These are phyloP conservation scores for Pontoporia blainvillei DNA, from an alignment of 2,113 vertebrate genomes.

Conservation along the genomic window DNA sequence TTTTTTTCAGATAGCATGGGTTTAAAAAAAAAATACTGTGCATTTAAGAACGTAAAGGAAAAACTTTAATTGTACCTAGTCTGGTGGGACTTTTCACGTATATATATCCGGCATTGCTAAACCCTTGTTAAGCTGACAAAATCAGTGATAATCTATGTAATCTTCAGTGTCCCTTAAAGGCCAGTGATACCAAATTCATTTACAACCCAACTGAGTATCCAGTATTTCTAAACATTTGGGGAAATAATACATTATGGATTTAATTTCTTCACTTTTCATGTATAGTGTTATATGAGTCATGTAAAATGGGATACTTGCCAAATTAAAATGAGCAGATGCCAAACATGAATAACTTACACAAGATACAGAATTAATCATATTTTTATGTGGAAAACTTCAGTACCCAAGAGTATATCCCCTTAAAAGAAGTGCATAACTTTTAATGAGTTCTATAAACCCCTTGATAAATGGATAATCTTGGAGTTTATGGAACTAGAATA, in stretches of 20 bases:
- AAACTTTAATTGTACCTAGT: neutral
- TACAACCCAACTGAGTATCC: neutral
- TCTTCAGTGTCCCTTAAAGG: neutral
- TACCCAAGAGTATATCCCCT: neutral
- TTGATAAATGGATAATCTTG: constrained; percentile 15
- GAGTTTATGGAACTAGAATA: neutral
- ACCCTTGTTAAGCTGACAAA: neutral
- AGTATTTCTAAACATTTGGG: neutral
- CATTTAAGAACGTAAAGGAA: neutral
- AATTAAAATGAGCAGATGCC: constrained; percentile 31
- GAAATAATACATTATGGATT: neutral
- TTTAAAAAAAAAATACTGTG: neutral
- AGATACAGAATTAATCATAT: constrained; percentile 1
- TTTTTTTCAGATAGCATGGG: neutral
- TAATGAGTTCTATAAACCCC: neutral
- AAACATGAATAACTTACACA: neutral
- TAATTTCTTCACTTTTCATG: constrained; percentile 2
- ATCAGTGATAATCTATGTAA: neutral
- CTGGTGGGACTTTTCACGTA: neutral
- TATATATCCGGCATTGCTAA: neutral
- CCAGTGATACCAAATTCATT: neutral
- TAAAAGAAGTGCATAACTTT: neutral
- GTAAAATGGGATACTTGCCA: neutral
- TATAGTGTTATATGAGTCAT: neutral
- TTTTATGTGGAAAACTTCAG: neutral